Base-by-base conservation (phyloP, 1,140 invertebrate genomes). In the Brachionus plicatilis region DNA sequence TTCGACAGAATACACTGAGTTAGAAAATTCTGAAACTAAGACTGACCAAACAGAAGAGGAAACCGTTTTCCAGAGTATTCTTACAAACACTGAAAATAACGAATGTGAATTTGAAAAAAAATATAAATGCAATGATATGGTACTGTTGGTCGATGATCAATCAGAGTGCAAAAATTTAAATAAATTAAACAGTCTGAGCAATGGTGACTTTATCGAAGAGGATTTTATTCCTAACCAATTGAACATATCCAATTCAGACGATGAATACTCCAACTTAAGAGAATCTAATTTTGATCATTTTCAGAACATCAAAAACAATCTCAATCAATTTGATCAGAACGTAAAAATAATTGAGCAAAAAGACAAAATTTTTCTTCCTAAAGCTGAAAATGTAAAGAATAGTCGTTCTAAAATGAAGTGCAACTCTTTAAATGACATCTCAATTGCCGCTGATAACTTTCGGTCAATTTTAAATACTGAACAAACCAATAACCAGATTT, bases 261-360 rank as follows among this genome's bases (percentile, higher is more conserved):
- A 76, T 76, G 72, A 76, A 53, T 76, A 53, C n/a, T 76, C 72
- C 2, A 76, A 76, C n/a, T 50, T 76, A 12, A 76, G 43, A 76
- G 72, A 76, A 47, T 24, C 68, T 8, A 72, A 72, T 72, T 72
- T 72, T 20, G 41, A 72, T 43, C 33, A 72, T 17, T 72, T 72
- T 20, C 33, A 43, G 43, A 76, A 50, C 27, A 50, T 76, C 11
- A 76, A 76, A 76, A 50, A 76, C 43, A 76, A 76, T 24, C 45
- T 76, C 8, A 76, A 76, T 9, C 43, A 76, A 50, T 76, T 76
- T 50, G 45, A 76, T 50, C 72, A 76, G 50, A 76, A 76, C 17
- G 7, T 76, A 12, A 76, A 76, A 50, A 27, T 76, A 53, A 76
- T 76, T 76, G 43, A 50, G 11, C 72, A 76, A 50, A 76, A 76